Conservation (phyloP, 2,888 invertebrate genomes). For the Nomada hirtipes region DNA sequence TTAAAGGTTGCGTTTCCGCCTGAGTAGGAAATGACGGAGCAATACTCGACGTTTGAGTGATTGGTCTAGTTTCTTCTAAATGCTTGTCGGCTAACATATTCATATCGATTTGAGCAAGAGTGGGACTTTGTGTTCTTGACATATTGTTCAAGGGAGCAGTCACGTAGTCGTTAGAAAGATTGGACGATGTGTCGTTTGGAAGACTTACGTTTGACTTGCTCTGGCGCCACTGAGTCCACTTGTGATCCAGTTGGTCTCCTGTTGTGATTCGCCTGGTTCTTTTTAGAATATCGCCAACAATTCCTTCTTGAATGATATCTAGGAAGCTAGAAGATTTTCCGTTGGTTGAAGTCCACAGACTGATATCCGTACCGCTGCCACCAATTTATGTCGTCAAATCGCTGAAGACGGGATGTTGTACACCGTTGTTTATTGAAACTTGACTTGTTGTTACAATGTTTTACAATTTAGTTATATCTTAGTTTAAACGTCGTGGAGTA, state of each 20-base stretch:
- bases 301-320: conserved; percentile 28
- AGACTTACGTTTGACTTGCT: conserved; percentile 33
- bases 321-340: conserved; percentile 32
- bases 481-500: too few relatives aligned
- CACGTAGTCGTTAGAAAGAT: conserved; percentile 2
- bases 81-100: conserved; percentile 14
- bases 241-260: conserved; percentile 15
- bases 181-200: conserved; percentile 8
- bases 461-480: too few relatives aligned
- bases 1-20: accelerated
- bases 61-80: not conserved
- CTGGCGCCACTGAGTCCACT: conserved; percentile 22
- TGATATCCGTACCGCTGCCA: conserved; percentile 35
- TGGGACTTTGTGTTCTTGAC: conserved; percentile 32
- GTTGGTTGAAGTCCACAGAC: conserved; percentile 15
- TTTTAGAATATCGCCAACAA: conserved; percentile 13
- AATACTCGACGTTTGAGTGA: too few relatives aligned
- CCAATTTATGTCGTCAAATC: conserved; percentile 22
- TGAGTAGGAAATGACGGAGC: too few relatives aligned
- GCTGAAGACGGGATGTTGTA: too few relatives aligned
- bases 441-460: too few relatives aligned
- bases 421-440: too few relatives aligned
- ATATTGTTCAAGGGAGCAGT: conserved; percentile 19
- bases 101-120: conserved; percentile 10
- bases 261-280: conserved; percentile 16